Evolutionary conservation across 2,888 invertebrate species (phyloP), one percentile per base, ranked within the genome.

Genomic region (Tortrix viridana): DNA sequence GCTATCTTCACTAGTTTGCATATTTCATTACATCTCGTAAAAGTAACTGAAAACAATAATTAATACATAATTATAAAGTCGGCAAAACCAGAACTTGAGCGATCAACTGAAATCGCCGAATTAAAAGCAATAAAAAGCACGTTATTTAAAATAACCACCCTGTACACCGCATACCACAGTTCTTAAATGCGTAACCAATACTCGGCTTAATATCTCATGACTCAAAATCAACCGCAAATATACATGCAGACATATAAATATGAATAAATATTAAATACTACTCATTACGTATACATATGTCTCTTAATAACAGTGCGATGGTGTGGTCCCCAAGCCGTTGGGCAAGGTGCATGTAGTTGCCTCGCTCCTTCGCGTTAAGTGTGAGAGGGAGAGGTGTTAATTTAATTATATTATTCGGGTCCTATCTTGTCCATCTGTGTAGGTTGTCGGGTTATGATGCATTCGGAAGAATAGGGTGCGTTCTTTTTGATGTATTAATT

Each of bases 401-500:
- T 68, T 68, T 68, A 68, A 68, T 68, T 68, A 68, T 44, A 68
- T 66, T 66, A 66, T 66, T 60, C 49, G 58, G 58, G 41, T 65
- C 60, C 57, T 64, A 60, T 66, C 58, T 62, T 57, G 54, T 63
- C 60, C 63, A 66, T 66, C 65, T 67, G 63, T 60, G 63, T 53
- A 63, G 63, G 54, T 63, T 66, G 62, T 37, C 14, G 23, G 57
- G 57, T 47, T 59, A 56, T 26, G 41, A 58, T 49, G 14, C 48
- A 22, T 43, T 59, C 61, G 48, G n/a, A 49, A n/a, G 37, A 55
- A 26, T 20, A 32, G 19, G 26, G 62, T 62, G 67, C 65, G 19
- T 14, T 19, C 18, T 52, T 53, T 41, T 43, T 16, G 22, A 20
- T 16, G 16, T 48, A 22, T 16, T 32, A 3, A n/a, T 19, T 50